Conservation (phyloP, 1,140 invertebrate genomes). For the Drosophila ohnishii region DNA sequence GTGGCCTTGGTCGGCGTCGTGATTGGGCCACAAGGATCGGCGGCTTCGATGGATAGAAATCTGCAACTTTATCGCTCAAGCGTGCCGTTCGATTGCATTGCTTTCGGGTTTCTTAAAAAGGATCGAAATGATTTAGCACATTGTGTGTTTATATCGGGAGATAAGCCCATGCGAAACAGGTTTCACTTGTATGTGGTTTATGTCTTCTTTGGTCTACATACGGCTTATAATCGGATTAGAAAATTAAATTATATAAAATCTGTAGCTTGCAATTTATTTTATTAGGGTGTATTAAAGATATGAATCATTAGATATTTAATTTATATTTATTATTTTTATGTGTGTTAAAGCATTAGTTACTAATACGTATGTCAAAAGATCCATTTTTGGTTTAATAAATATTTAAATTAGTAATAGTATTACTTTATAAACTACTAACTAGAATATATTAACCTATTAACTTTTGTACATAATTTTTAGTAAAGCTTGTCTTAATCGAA, state of each 20-base stretch:
- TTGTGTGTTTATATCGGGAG: constrained; percentile 19
- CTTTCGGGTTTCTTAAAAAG: constrained; percentile 40
- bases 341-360: neutral
- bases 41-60: constrained; percentile 34
- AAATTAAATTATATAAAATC: constrained; percentile 7
- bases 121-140: constrained; percentile 35
- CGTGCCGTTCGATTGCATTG: constrained; percentile 34
- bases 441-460: neutral
- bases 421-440: neutral
- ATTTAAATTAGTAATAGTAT: no score
- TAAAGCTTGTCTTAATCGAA: neutral
- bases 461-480: neutral
- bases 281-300: neutral
- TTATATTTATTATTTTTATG: neutral
- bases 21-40: constrained; percentile 33
- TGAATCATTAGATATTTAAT: neutral
- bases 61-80: constrained; percentile 37
- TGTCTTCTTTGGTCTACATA: constrained; percentile 4
- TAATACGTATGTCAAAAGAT: neutral
- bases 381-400: no score
- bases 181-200: constrained; percentile 7
- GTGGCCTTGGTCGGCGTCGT: constrained; percentile 39
- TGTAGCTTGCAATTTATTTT: neutral
- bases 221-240: constrained; percentile 10
- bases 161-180: constrained; percentile 11